Evolutionary conservation across 2,888 invertebrate genomes (phyloP).

Genomic region (Laspeyria flexula): DNA sequence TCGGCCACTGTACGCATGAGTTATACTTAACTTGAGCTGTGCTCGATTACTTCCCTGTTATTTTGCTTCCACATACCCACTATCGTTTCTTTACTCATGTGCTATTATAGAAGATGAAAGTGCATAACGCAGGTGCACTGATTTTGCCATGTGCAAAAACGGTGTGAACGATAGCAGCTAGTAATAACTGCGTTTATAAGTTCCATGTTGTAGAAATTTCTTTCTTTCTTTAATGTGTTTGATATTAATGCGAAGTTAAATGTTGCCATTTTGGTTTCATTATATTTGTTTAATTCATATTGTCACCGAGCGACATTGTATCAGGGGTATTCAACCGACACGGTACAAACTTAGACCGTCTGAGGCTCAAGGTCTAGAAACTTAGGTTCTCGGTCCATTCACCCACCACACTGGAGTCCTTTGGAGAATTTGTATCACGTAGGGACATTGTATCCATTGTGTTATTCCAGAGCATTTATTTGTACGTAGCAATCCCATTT

Average conservation of each 20-base stretch:
- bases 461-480: background rate
- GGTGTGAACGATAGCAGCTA: background rate
- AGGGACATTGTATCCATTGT: constrained; percentile 10
- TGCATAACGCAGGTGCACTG: constrained; percentile 25
- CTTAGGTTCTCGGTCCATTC: constrained; percentile 46
- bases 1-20: constrained; percentile 54
- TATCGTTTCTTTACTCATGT: too few relatives aligned
- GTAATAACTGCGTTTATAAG: background rate
- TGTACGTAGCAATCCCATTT: background rate
- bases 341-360: constrained; percentile 48
- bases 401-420: constrained; percentile 36
- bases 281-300: constrained; percentile 9
- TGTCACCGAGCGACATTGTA: constrained; percentile 51
- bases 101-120: constrained; percentile 60
- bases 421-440: constrained; percentile 20
- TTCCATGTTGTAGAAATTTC: constrained; percentile 5
- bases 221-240: too few relatives aligned
- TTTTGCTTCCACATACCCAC: constrained; percentile 63
- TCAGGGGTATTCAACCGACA: constrained; percentile 51
- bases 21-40: constrained; percentile 24
- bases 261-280: too few relatives aligned
- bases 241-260: too few relatives aligned
- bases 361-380: constrained; percentile 59
- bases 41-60: constrained; percentile 63
- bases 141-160: constrained; percentile 1